Evolutionary conservation across 2,888 invertebrate genomes (phyloP).

Genomic region (Tachystola acroxantha): DNA sequence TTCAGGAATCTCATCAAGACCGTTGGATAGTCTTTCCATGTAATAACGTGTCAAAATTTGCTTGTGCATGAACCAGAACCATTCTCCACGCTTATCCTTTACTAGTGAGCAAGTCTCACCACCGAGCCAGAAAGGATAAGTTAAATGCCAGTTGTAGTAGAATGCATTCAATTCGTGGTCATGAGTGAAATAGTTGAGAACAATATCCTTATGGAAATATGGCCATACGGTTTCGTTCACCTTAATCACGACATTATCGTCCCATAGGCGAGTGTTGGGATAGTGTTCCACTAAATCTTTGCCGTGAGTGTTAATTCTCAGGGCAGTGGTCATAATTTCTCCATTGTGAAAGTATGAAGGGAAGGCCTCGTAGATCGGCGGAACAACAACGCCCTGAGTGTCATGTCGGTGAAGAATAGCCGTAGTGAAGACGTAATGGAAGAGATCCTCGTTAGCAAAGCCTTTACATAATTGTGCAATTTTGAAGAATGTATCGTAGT

Average conservation of each 20-base stretch:
- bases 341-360: slow-evolving; percentile 85
- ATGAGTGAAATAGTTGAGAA: slow-evolving; percentile 84
- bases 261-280: slow-evolving; percentile 48
- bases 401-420: slow-evolving; percentile 81
- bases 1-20: slow-evolving; percentile 81
- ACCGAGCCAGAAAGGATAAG: slow-evolving; percentile 82
- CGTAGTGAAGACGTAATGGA: slow-evolving; percentile 80
- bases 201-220: slow-evolving; percentile 73
- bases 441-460: slow-evolving; percentile 83
- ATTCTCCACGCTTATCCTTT: slow-evolving; percentile 81
- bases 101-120: slow-evolving; percentile 68
- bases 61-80: slow-evolving; percentile 81
- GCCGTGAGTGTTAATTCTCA: slow-evolving; percentile 74
- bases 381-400: slow-evolving; percentile 80
- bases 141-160: slow-evolving; percentile 80
- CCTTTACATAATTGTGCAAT: slow-evolving; percentile 83
- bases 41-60: slow-evolving; percentile 85
- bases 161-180: slow-evolving; percentile 83
- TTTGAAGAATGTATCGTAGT: slow-evolving; percentile 83
- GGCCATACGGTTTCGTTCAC: slow-evolving; percentile 81
- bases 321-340: slow-evolving; percentile 82
- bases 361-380: slow-evolving; percentile 85
- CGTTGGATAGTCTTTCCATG: slow-evolving; percentile 85
- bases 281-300: slow-evolving; percentile 40
- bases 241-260: slow-evolving; percentile 73